Evolutionary conservation across 53 echinoderm and acorn worm genomes (phyloP), one percentile per base, ranked within the genome.

Genomic region (Patiria pectinifera): DNA sequence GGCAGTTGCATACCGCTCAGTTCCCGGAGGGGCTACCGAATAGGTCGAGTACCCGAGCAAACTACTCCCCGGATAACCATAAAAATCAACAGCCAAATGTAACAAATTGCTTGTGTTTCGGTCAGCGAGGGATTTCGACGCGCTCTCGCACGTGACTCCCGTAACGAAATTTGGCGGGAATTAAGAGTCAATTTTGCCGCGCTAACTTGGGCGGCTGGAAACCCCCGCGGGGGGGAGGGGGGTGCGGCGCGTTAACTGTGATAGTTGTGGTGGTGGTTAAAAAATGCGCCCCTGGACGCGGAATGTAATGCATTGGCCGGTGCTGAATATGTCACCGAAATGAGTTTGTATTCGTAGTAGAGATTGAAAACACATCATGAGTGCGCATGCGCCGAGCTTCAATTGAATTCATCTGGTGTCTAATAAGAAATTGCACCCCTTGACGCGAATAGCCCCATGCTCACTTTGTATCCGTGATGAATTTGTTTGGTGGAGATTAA

Each of bases 91-190:
- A 22, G 14, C 53, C 22, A 81, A 90, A 48, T 62, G 81, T 77
- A 77, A 81, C 90, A 80, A 90, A 90, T 90, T 90, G 81, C 90
- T 81, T 60, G 63, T 90, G 80, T 90, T 66, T 26, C 66, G 22
- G 46, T 46, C 90, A 45, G 22, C 14, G 9, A 69, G 43, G 60
- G 78, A 89, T 61, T 78, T 78, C 15, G 59, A 23, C 88, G 11
- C 88, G 21, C 59, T 45, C 61, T 25, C 44, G 59, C 88, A 78
- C 88, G 77, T 60, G 88, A 78, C 77, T 45, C 59, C 78, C 6
- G 19, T 88, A 88, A 88, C 62, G 21, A 44, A 60, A 62, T 88
- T 88, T 78, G 62, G 60, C 16, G 62, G 80, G 90, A 90, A 81
- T 90, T 90, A 90, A 66, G 53, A 74, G 90, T 81, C 81, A 90